Percentiles rank a stretch among this genome's conserved stretches.
Evolutionary conservation across 2,888 invertebrate genomes (phyloP).

Genomic region (Lymantria monacha): DNA sequence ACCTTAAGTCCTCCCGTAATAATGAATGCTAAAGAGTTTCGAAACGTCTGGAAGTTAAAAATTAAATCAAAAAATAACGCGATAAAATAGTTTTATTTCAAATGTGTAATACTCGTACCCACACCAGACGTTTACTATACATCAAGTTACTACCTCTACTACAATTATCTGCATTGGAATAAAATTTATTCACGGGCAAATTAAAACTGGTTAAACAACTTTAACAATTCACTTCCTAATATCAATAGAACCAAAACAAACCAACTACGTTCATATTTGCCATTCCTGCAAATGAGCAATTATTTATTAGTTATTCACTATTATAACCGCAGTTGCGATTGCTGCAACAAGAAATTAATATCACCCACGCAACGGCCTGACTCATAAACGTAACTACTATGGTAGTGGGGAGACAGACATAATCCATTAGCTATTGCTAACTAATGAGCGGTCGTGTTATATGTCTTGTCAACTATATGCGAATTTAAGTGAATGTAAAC

Average conservation of each 20-base stretch:
- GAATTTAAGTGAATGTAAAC: constrained; percentile 6
- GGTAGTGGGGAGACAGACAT: constrained; percentile 9
- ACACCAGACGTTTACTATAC: no score
- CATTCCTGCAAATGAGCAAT: constrained; percentile 30
- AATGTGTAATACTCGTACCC: no score
- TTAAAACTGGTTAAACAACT: neutral
- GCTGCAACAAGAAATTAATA: constrained; percentile 41
- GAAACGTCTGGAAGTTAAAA: no score
- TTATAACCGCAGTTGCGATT: constrained; percentile 31
- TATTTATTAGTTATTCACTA: constrained; percentile 31
- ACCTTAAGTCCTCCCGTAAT: no score
- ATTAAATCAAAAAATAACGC: no score
- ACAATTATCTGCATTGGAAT: no score
- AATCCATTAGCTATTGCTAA: constrained; percentile 24
- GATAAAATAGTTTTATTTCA: no score
- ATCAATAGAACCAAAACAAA: constrained; percentile 5
- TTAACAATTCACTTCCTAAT: neutral
- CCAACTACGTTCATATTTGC: constrained; percentile 16
- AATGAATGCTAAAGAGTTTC: no score
- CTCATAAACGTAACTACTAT: constrained; percentile 28
- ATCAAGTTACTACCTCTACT: no score
- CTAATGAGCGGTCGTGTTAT: constrained; percentile 28
- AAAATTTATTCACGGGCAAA: no score
- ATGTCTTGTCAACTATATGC: constrained; percentile 29
- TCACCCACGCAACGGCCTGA: constrained; percentile 43